phyloP scores from a whole-genome alignment of 1,140 invertebrate species.

The Zelostemma sp. region DNA sequence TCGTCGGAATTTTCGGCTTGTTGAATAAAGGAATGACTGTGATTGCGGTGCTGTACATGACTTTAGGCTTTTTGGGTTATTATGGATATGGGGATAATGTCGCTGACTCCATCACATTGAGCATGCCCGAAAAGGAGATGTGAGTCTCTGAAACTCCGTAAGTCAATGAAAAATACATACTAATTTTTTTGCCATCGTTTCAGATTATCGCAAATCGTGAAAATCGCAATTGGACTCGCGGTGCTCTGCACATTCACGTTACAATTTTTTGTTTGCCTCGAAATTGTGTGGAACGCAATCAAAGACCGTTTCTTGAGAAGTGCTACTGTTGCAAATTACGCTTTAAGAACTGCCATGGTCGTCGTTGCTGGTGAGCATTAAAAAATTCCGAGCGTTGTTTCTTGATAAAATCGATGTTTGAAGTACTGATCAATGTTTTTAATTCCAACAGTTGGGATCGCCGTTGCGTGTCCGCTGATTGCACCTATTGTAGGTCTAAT shows the following conservation, averaged over 20 bases:
- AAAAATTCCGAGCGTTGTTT: too few species aligned
- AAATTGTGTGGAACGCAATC: conserved; percentile 82
- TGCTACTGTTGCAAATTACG: conserved; percentile 80
- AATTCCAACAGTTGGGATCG: conserved; percentile 79
- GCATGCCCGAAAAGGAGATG: conserved; percentile 78
- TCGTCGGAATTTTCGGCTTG: conserved; percentile 87
- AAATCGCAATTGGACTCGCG: conserved; percentile 87
- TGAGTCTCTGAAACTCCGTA: conserved; percentile 66
- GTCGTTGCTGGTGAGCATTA: too few species aligned
- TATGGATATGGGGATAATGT: conserved; percentile 80
- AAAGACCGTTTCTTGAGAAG: conserved; percentile 79
- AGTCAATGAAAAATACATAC: background rate
- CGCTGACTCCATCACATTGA: conserved; percentile 80
- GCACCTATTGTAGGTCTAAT: conserved; percentile 94
- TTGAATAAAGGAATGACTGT: conserved; percentile 90
- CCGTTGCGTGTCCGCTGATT: conserved; percentile 88
- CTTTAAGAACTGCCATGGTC: conserved; percentile 78
- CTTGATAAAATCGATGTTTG: background rate
- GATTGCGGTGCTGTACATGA: conserved; percentile 86
- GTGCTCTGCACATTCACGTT: conserved; percentile 96
- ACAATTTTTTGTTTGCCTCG: conserved; percentile 95
- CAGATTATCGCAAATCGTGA: conserved; percentile 88
- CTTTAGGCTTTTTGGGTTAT: conserved; percentile 91
- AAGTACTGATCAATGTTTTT: too few species aligned
- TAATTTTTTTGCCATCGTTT: conserved; percentile 15